Conservation (phyloP, 1,140 invertebrate genomes). For the Hyles euphorbiae region DNA sequence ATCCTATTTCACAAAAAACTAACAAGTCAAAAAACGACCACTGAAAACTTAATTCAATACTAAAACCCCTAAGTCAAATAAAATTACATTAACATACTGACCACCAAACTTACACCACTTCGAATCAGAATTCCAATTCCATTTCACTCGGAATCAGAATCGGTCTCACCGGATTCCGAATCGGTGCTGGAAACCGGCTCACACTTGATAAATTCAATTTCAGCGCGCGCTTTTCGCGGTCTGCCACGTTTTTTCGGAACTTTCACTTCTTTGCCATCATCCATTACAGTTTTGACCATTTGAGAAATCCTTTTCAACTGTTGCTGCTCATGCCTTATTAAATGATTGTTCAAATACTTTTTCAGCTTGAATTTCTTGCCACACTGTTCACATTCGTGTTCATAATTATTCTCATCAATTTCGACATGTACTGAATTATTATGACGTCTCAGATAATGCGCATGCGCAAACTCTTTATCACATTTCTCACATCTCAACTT, state of each 20-base stretch:
- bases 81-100: slow-evolving; percentile 1
- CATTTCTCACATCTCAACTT: slow-evolving; percentile 64
- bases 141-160: slow-evolving; percentile 25
- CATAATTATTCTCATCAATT: slow-evolving; percentile 51
- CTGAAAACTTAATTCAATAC: too few relatives aligned
- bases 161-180: slow-evolving; percentile 32
- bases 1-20: too few relatives aligned
- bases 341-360: slow-evolving; percentile 58
- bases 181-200: slow-evolving; percentile 53
- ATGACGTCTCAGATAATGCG: slow-evolving; percentile 55
- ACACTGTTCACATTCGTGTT: slow-evolving; percentile 56
- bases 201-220: slow-evolving; percentile 67
- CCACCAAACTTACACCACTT: neutral
- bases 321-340: slow-evolving; percentile 63
- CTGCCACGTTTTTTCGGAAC: slow-evolving; percentile 35
- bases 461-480: slow-evolving; percentile 62
- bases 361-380: slow-evolving; percentile 65
- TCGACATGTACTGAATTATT: slow-evolving; percentile 63
- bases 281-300: slow-evolving; percentile 64
- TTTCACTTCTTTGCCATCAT: slow-evolving; percentile 27
- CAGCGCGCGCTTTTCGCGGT: slow-evolving; percentile 36
- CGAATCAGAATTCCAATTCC: neutral
- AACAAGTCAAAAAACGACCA: too few relatives aligned
- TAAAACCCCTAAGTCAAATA: neutral
- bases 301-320: slow-evolving; percentile 63